phyloP scores from a whole-genome alignment of 2,797 vertebrate species.

The Oreonectes daqikongensis region DNA sequence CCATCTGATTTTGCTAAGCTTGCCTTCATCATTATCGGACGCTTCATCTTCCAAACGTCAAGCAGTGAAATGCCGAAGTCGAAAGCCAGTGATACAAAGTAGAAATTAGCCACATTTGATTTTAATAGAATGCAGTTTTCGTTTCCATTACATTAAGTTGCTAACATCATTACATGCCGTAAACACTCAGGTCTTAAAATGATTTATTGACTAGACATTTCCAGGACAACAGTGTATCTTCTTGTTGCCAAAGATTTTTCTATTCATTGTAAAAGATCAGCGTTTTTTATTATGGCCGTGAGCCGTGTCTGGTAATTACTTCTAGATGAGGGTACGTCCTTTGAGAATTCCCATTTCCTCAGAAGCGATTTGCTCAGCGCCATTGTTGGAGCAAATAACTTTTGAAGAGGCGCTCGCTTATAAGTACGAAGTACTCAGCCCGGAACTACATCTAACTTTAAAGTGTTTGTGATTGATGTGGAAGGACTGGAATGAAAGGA shows the following conservation, averaged over 20 bases:
- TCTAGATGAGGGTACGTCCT: slow-evolving; percentile 18
- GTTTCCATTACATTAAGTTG: neutral
- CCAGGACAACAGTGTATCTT: neutral
- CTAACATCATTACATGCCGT: neutral
- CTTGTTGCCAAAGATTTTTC: neutral
- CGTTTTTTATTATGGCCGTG: neutral
- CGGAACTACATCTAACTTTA: slow-evolving; percentile 6
- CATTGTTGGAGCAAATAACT: slow-evolving; percentile 36
- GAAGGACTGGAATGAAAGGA: neutral
- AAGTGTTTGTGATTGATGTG: neutral
- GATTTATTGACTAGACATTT: neutral
- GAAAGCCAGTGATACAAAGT: neutral
- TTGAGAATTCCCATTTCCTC: slow-evolving; percentile 29
- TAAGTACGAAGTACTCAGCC: slow-evolving; percentile 1
- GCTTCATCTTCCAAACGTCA: neutral
- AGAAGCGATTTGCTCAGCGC: slow-evolving; percentile 29
- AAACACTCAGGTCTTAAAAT: neutral
- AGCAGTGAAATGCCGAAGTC: neutral
- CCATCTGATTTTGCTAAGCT: too few relatives aligned
- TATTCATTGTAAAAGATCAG: neutral
- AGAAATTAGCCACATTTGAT: neutral
- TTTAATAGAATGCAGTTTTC: neutral
- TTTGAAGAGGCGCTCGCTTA: slow-evolving; percentile 23
- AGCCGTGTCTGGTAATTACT: slow-evolving; percentile 14
- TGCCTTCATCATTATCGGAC: too few relatives aligned